A percentile compares a stretch with the other conserved stretches of the same genome.
phyloP scores from a whole-genome alignment of 2,888 invertebrate species.

The Dasysyrphus albostriatus region DNA sequence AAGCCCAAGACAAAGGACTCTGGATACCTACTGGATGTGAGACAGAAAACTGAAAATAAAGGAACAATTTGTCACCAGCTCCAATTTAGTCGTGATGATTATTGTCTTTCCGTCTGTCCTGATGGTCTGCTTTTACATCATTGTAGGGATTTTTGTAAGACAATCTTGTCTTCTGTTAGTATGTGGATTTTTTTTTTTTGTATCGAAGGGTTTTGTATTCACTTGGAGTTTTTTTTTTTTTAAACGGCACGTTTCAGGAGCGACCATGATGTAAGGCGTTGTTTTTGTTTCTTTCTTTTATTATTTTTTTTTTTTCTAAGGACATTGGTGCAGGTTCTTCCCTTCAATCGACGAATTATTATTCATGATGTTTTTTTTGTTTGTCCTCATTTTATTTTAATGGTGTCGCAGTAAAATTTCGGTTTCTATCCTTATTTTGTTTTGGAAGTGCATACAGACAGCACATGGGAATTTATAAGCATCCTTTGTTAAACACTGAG shows the following conservation, averaged over 20 bases:
- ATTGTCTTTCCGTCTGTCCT: conserved; percentile 49
- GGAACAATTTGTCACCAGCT: conserved; percentile 62
- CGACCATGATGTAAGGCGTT: conserved; percentile 42
- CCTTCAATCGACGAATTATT: conserved; percentile 6
- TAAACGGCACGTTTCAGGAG: conserved; percentile 22
- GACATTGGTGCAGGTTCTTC: conserved; percentile 35
- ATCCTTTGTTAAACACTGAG: conserved; percentile 41
- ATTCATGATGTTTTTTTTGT: conserved; percentile 3
- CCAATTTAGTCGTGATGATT: conserved; percentile 56
- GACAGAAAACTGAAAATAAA: conserved; percentile 35
- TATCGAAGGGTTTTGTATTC: conserved; percentile 16
- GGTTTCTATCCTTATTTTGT: not conserved
- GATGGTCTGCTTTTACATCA: conserved; percentile 55
- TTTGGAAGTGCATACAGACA: not conserved
- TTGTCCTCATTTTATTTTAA: conserved; percentile 14
- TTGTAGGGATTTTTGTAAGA: conserved; percentile 42
- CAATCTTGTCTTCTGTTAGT: conserved; percentile 7
- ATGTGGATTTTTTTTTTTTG: not conserved
- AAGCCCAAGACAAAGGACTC: conserved; percentile 45
- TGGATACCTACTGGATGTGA: conserved; percentile 17
- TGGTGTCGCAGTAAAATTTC: conserved; percentile 59
- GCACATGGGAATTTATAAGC: conserved; percentile 28
- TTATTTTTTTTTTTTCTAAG: conserved; percentile 17
- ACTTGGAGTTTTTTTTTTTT: conserved; percentile 6
- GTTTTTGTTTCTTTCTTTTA: not conserved